Base-by-base conservation (phyloP, 2,888 invertebrate species). In the Himalopsyche kuldschensis region DNA sequence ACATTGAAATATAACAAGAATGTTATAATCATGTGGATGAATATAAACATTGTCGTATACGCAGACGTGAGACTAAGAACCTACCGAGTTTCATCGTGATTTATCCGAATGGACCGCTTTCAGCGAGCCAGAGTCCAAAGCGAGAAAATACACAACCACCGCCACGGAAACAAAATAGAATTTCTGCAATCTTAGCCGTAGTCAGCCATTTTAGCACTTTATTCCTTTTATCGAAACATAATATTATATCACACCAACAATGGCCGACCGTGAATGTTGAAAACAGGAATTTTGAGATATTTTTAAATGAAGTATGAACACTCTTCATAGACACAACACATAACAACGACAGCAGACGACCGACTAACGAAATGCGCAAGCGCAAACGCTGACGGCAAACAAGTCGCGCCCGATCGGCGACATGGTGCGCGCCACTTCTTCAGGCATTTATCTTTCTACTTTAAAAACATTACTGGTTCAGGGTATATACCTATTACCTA, bases 381-480 rank as follows among this genome's bases (percentile, higher is more conserved):
- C 55, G 55, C 55, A 55, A 20, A 55, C n/a, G 55, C 55, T 55
- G 55, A 55, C n/a, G 55, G 55, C 55, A 55, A 24, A 55, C 55
- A 55, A 55, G 55, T 55, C 55, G 55, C 86, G 85, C 86, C 85
- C 83, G 87, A 84, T 87, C 87, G 87, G 89, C 89, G 89, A 90
- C 90, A 89, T 87, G 89, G 90, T 90, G 90, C 91, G 89, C 89
- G 89, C 89, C 89, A 89, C 89, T 55, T 55, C 55, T 69, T 75
- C 35, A 20, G 24, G 55, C 55, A 55, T 24, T n/a, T 55, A 55
- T 55, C 20, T 55, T 55, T 55, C n/a, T 55, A 55, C 55, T 55
- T 55, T 20, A 55, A 55, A 55, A 55, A 55, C 55, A 55, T 55
- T 41, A 41, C 41, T 41, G 41, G 41, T 41, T 5, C 15, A 41